phyloP scores from a whole-genome alignment of 2,113 vertebrate genomes.

The Scomber colias region DNA sequence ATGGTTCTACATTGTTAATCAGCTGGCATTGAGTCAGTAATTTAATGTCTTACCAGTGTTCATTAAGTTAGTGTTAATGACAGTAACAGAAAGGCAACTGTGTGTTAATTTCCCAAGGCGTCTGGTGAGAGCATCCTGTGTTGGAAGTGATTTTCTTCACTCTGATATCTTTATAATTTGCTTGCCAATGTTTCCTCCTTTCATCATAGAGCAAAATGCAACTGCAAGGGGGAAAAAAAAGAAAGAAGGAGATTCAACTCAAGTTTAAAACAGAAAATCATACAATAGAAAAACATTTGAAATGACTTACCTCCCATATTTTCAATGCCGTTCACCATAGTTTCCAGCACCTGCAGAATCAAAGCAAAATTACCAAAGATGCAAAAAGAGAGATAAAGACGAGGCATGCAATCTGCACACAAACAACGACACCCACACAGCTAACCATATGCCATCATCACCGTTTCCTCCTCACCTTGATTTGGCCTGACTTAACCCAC shows the following conservation, averaged over 20 bases:
- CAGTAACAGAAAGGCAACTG: not conserved
- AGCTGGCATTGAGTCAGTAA: not conserved
- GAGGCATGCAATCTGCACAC: not conserved
- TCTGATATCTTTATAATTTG: constrained; percentile 92
- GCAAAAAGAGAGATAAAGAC: not conserved
- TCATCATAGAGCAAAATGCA: constrained; percentile 98
- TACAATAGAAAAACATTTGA: not conserved
- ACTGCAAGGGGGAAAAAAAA: constrained; percentile 81
- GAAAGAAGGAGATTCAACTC: not conserved
- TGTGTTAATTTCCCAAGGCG: constrained; percentile 22
- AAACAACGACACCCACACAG: not conserved
- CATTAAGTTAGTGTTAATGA: constrained; percentile 31
- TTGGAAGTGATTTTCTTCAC: constrained; percentile 58
- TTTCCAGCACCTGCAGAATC: constrained; percentile 90
- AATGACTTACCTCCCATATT: constrained; percentile 92
- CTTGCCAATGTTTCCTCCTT: constrained; percentile 94
- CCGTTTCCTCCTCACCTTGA: constrained; percentile 87
- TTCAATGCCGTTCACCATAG: constrained; percentile 88
- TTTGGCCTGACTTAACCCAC: constrained; percentile 89
- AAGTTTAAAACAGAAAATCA: not conserved
- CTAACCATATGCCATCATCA: constrained; percentile 7
- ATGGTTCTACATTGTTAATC: not conserved
- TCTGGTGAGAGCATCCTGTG: not conserved
- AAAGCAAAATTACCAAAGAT: constrained; percentile 6
- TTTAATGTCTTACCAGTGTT: not conserved